Conservation (phyloP, 2,113 vertebrate species). For the Madoqua kirkii region DNA sequence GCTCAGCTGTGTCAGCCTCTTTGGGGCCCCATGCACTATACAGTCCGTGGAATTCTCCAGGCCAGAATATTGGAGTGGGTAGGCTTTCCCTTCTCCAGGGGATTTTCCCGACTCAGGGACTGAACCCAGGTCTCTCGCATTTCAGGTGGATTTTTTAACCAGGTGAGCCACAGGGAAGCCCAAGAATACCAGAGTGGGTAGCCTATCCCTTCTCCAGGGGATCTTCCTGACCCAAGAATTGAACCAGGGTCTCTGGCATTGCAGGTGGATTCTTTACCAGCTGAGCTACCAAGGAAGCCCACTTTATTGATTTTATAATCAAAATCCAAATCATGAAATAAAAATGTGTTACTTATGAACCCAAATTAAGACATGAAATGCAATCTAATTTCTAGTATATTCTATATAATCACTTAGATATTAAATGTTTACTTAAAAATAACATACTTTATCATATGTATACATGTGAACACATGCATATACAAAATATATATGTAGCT, state of each 20-base stretch:
- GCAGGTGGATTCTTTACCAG: neutral
- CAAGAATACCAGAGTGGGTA: neutral
- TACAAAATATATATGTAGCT: neutral
- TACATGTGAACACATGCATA: neutral
- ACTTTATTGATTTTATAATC: neutral
- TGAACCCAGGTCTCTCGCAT: neutral
- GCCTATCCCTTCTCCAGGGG: neutral
- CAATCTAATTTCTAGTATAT: neutral
- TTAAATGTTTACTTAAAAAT: neutral
- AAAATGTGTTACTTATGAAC: neutral
- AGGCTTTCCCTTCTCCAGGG: neutral
- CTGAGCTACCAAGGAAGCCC: neutral
- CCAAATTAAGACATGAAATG: neutral
- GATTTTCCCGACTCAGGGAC: neutral
- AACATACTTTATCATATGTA: neutral
- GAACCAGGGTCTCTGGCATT: fast-evolving
- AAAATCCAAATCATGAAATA: neutral
- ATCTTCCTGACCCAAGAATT: neutral
- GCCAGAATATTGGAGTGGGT: neutral
- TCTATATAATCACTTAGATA: neutral
- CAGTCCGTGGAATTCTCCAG: neutral
- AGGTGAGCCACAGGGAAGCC: neutral
- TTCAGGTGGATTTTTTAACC: neutral
- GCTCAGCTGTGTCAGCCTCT: neutral
- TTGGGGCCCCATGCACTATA: neutral